These are phyloP conservation scores for Peromyscus nudipes DNA, from an alignment of 2,797 vertebrate genomes.

Conservation along the genomic window DNA sequence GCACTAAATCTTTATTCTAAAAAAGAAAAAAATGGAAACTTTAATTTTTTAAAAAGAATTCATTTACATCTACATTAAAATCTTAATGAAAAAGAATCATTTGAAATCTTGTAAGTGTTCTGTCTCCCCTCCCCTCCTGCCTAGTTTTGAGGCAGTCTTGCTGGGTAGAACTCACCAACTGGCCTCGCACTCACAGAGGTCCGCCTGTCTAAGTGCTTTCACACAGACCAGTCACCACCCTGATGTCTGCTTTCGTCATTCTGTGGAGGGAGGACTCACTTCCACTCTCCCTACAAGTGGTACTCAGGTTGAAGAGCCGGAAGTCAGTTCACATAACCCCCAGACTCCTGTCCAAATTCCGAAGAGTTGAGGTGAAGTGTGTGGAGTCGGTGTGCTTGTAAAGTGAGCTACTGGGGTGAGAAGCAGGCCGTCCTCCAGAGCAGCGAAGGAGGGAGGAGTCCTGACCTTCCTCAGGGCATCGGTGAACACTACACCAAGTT, in stretches of 20 bases:
- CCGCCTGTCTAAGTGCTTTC: background rate
- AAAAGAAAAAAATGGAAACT: constrained; percentile 82
- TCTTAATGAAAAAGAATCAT: constrained; percentile 85
- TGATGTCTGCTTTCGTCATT: constrained; percentile 4
- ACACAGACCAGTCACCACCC: background rate
- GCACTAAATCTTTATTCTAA: constrained; percentile 90
- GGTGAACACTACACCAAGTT: background rate
- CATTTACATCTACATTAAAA: constrained; percentile 89
- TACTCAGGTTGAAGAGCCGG: background rate
- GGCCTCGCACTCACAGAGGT: background rate
- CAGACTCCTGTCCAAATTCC: background rate
- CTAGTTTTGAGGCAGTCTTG: background rate
- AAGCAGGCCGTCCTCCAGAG: background rate
- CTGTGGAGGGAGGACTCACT: background rate
- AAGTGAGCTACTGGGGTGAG: background rate
- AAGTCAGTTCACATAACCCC: background rate
- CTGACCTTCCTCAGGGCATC: background rate
- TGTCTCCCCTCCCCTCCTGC: background rate
- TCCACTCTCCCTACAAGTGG: background rate
- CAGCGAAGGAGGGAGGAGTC: too few species aligned
- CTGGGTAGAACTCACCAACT: background rate
- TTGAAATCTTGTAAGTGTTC: constrained; percentile 79
- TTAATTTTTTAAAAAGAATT: constrained; percentile 90
- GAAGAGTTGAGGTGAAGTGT: background rate
- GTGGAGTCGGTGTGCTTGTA: background rate